Evolutionary conservation across 2,888 invertebrate genomes (phyloP).

Genomic region (Tenthredo mesomela): DNA sequence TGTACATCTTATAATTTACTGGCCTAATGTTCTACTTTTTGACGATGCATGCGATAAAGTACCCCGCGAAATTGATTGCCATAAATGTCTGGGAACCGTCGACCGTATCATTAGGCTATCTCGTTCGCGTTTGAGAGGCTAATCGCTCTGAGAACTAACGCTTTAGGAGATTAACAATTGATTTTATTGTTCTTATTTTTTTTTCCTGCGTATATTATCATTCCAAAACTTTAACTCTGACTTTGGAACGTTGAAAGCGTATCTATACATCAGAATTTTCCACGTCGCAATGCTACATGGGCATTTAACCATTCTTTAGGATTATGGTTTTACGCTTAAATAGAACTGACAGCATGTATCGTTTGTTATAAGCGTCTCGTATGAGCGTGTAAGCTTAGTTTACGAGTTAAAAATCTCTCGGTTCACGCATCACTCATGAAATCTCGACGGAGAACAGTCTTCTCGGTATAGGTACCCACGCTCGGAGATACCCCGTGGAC

Average conservation of each 20-base stretch:
- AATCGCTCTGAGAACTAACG: conserved; percentile 28
- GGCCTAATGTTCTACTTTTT: neutral
- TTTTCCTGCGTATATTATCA: neutral
- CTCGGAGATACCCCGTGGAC: neutral
- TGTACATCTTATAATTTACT: neutral
- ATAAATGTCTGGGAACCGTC: conserved; percentile 2
- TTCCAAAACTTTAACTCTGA: neutral
- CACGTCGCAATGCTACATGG: neutral
- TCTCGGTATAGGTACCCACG: neutral
- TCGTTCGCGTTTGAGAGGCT: conserved; percentile 7
- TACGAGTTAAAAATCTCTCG: conserved; percentile 45
- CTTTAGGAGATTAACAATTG: neutral
- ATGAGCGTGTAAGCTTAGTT: conserved; percentile 28
- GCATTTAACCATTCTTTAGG: conserved; percentile 38
- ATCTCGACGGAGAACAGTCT: neutral
- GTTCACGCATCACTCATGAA: conserved; percentile 35
- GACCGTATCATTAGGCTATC: conserved; percentile 8
- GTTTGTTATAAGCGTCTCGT: conserved; percentile 37
- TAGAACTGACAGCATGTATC: conserved; percentile 26
- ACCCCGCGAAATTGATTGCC: conserved; percentile 19
- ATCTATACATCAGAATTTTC: neutral
- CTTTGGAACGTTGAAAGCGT: neutral
- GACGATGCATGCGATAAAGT: neutral
- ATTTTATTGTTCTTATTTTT: neutral
- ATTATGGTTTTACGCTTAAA: conserved; percentile 37